Base-by-base conservation (phyloP, 92 coral and sea anemone genomes). In the Parazoanthus darwini region DNA sequence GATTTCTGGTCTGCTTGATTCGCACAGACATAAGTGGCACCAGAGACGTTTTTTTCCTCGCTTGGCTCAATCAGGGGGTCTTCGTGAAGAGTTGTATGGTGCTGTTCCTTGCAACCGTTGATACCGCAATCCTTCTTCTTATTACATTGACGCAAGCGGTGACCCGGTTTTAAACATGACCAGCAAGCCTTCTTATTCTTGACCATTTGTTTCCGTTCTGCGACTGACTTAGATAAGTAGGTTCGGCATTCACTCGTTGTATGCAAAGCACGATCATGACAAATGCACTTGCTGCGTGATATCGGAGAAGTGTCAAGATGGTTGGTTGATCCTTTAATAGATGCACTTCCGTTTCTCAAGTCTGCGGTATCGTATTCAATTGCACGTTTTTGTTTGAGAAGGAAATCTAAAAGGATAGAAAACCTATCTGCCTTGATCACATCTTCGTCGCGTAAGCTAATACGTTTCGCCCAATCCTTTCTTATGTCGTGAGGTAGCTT, bases 171-270 rank as follows among this genome's bases (percentile, higher is more conserved):
- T 26, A 88, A 77, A 63, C 82, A 88, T 58, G 91, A 88, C 87
- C 87, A 88, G 48, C 91, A 88, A 22, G 91, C 88, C 39, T 74
- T 70, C 88, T 88, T 88, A 38, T 88, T 88, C 70, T 50, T 79
- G 38, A 90, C 16, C 29, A 84, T 59, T 84, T 37, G 70, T 35
- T 22, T 79, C 36, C 82, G 73, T 75, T 39, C 85, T 23, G 82
- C 59, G 16, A 66, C 77, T 48, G 91, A 42, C 72, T 88, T 66
- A 14, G 89, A 76, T 25, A 77, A 78, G 25, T 91, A 91, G 4
- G 51, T 22, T 39, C 75, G 77, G 48, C 93, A 91, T 26, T 88
- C 89, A 46, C 68, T 72, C 14, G 86, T 88, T 76, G 58, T 58
- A 70, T 88, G 89, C 74, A 68, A 54, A 5, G 81, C 89, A 36